These are phyloP conservation scores for Acronicta psi DNA, from an alignment of 2,888 invertebrate species.

Conservation along the genomic window DNA sequence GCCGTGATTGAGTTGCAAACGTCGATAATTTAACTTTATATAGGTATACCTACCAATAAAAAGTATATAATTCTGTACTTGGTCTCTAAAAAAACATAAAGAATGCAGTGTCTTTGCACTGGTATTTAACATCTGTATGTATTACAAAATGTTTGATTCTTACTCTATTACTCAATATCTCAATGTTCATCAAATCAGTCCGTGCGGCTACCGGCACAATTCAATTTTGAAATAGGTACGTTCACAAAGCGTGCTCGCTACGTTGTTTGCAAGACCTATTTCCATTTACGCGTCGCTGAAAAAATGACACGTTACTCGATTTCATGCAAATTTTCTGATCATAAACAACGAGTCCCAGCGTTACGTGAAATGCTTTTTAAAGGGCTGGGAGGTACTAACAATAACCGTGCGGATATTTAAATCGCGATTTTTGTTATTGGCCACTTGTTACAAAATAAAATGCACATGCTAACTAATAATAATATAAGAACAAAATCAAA, in stretches of 20 bases:
- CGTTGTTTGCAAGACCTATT: conserved; percentile 63
- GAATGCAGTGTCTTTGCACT: no score
- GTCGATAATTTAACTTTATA: no score
- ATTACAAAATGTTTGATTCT: no score
- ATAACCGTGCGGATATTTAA: conserved; percentile 25
- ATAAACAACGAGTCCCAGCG: conserved; percentile 62
- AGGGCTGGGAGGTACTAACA: conserved; percentile 34
- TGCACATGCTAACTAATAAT: conserved; percentile 47
- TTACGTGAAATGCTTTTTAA: conserved; percentile 38
- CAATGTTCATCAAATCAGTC: conserved; percentile 61
- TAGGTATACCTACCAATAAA: no score
- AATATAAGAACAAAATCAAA: conserved; percentile 54
- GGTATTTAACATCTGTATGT: no score
- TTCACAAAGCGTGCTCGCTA: conserved; percentile 59
- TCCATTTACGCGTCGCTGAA: conserved; percentile 57
- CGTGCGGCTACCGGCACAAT: conserved; percentile 57
- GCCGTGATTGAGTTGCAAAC: no score
- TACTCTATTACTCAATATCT: neutral
- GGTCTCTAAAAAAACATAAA: no score
- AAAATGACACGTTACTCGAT: conserved; percentile 63
- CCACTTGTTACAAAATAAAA: conserved; percentile 51
- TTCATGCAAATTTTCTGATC: conserved; percentile 68
- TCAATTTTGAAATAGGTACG: conserved; percentile 69
- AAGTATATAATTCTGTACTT: no score
- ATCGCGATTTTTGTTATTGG: conserved; percentile 22